Evolutionary conservation across 35 echinoderm and acorn worm genomes (phyloP), one percentile per base, ranked within the genome.

Genomic region (Strongylocentrotus purpuratus): DNA sequence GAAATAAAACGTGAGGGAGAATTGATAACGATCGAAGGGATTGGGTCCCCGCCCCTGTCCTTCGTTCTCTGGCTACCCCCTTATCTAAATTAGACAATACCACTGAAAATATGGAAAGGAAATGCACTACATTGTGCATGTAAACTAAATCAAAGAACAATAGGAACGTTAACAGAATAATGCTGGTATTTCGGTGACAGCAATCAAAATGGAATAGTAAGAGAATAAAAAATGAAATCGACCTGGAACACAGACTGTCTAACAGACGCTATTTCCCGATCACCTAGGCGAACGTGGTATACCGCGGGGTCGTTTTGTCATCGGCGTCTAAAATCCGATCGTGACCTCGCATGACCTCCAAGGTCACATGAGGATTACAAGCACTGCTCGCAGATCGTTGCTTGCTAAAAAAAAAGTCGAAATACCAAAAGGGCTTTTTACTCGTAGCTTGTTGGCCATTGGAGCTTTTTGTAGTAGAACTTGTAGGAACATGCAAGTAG

Each of bases 361-460:
- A 78, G 65, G 65, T 78, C 65, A 78, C 65, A 28, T 22, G 65
- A 78, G 65, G 65, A 78, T 78, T 78, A 78, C 65, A 78, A 78
- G 65, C 20, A 78, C 20, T 78, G 20, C 65, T 22, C n/a, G 65
- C 20, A n/a, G 22, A 78, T 78, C 65, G 65, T 22, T 78, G 65
- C 65, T 18, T 78, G 65, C 65, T 78, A 78, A 78, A 78, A 28
- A n/a, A n/a, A 70, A 28, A 78, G 65, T 78, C 65, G 65, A 78
- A 55, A 78, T 78, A 78, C 65, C 65, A n/a, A 78, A 22, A 78
- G 65, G 65, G 65, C 65, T 78, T 78, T 78, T 78, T 25, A 7
- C 61, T 70, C 25, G 28, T 78, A 78, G 65, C 65, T 78, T 78
- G 65, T 78, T 28, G 5, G 4, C 65, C 25, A 28, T 78, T 78